phyloP scores from a whole-genome alignment of 2,888 invertebrate genomes.

The Lasioglossum leucozonium region DNA sequence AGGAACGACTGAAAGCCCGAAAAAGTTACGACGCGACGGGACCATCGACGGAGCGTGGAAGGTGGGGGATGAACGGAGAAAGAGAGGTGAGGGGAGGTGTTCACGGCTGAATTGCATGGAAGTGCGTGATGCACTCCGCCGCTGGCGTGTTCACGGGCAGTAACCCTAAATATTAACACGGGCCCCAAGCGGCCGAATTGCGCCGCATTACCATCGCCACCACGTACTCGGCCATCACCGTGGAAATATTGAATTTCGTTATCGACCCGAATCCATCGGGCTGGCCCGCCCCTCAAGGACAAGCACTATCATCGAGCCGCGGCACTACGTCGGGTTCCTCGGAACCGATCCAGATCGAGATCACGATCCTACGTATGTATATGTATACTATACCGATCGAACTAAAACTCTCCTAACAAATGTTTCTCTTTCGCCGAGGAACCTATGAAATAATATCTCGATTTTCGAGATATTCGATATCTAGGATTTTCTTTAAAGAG shows the following conservation, averaged over 20 bases:
- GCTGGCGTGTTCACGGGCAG: constrained; percentile 78
- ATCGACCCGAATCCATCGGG: constrained; percentile 77
- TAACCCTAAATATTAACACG: constrained; percentile 82
- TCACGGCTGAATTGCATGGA: constrained; percentile 57
- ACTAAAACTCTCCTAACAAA: not conserved
- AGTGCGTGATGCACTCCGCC: constrained; percentile 79
- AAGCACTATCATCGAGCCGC: constrained; percentile 67
- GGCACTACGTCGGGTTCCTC: constrained; percentile 41
- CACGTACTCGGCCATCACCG: constrained; percentile 69
- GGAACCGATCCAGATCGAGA: constrained; percentile 10
- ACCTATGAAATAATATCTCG: not conserved
- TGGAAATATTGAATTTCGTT: constrained; percentile 82
- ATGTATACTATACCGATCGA: not conserved
- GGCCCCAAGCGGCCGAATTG: constrained; percentile 74
- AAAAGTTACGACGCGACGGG: constrained; percentile 62
- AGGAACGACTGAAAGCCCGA: constrained; percentile 46
- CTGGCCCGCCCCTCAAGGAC: constrained; percentile 63
- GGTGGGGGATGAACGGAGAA: constrained; percentile 39
- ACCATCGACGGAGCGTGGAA: not conserved
- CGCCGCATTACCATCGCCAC: constrained; percentile 76
- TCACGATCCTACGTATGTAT: not conserved
- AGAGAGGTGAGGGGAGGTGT: too few species aligned
- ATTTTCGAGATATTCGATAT: too few species aligned
- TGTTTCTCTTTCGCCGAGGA: not conserved
- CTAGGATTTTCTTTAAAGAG: not conserved